Evolutionary conservation across 2,113 vertebrate species (phyloP), one percentile per base, ranked within the genome.

Genomic region (Tetrao urogallus): DNA sequence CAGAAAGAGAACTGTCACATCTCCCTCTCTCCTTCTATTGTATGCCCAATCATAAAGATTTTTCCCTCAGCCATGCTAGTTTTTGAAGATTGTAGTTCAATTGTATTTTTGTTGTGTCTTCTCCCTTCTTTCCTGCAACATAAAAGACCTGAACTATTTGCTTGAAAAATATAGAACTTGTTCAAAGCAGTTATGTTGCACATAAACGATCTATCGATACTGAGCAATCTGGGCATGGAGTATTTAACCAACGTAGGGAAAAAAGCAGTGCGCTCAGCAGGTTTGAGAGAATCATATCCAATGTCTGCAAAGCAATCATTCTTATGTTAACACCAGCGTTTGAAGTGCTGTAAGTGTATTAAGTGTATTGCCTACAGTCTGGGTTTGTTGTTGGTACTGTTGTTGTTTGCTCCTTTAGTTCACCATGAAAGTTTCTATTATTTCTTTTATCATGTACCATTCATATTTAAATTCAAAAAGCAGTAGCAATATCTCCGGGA

Each of bases 21-120:
- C 11, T 86, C 36, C 40, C 61, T 52, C 42, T 93, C 67, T 89
- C 75, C 52, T 90, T 79, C 64, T 75, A 45, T 25, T 83, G 57
- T 38, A n/a, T 88, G 63, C 47, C 67, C 71, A 87, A 71, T 92
- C 80, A 81, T 86, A 93, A 70, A 67, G 19, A 80, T 70, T 84
- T 88, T 40, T 81, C 52, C 92, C 92, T 94, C 84, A 96, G 69
- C 83, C 82, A 58, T 70, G 84, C 69, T 96, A 88, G 66, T 83
- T 96, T 95, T 92, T 91, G 94, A 95, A 97, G 92, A 97, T 73
- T 84, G 76, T 83, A 85, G 36, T 94, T 95, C 83, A 95, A 50
- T 84, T 57, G 25, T 63, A 21, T 48, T 80, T 40, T 48, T 48
- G 9, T 65, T 81, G 45, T 70, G 32, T 78, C 88, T 88, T 70